phyloP scores from a whole-genome alignment of 2,797 vertebrate genomes.

The Falco cherrug region DNA sequence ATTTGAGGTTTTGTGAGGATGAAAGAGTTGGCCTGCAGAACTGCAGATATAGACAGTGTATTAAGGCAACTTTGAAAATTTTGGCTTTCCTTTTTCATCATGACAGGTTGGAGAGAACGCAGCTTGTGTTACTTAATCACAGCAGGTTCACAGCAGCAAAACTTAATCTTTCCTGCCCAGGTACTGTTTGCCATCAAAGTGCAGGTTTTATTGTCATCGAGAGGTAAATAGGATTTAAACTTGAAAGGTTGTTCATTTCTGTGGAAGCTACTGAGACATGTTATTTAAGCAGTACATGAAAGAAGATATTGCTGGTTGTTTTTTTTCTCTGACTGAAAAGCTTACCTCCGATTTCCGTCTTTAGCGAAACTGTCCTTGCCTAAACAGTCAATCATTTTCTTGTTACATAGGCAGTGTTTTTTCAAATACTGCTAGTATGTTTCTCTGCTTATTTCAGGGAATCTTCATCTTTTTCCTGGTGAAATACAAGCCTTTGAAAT shows the following conservation, averaged over 20 bases:
- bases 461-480: constrained; percentile 99
- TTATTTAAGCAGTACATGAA: neutral
- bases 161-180: constrained; percentile 25
- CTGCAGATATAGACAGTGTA: neutral
- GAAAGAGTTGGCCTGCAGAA: neutral
- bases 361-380: neutral
- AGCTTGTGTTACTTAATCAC: neutral
- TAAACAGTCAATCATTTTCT: neutral
- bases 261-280: neutral
- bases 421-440: neutral
- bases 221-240: constrained; percentile 47
- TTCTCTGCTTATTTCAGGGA: constrained; percentile 76
- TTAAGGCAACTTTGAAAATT: neutral
- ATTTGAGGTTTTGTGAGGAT: neutral
- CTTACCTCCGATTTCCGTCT: neutral
- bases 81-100: neutral
- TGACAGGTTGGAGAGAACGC: neutral
- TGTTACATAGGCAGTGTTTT: neutral
- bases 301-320: neutral
- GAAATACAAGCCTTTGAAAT: constrained; percentile 97
- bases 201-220: neutral
- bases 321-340: neutral
- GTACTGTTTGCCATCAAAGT: constrained; percentile 10
- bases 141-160: neutral
- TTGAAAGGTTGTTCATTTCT: neutral